These are phyloP conservation scores for Rhinogobius similis DNA, from an alignment of 2,113 vertebrate species.

Conservation along the genomic window DNA sequence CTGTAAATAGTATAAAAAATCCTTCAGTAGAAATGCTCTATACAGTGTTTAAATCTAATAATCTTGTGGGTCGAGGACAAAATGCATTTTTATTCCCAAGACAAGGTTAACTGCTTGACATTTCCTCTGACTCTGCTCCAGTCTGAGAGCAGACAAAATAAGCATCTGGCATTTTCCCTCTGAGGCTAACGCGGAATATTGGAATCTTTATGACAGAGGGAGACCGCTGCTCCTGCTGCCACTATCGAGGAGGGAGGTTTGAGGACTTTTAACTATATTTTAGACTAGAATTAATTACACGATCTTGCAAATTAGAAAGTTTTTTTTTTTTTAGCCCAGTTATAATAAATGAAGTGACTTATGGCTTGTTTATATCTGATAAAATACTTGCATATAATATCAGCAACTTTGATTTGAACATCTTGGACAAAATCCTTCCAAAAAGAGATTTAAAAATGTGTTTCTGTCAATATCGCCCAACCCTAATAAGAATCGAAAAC, in stretches of 20 bases:
- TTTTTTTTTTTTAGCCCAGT: background rate
- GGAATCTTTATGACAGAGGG: background rate
- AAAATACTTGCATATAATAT: background rate
- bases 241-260: background rate
- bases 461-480: background rate
- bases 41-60: background rate
- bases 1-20: background rate
- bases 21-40: background rate
- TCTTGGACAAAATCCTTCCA: no score
- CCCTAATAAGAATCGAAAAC: background rate
- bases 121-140: conserved; percentile 1
- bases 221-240: background rate
- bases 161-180: background rate
- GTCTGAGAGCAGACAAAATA: conserved; percentile 18
- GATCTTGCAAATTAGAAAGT: background rate
- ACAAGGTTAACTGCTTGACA: conserved; percentile 4
- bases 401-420: no score
- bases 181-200: background rate
- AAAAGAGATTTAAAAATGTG: background rate
- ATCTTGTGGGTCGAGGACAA: background rate
- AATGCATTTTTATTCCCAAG: background rate
- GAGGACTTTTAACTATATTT: background rate
- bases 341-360: background rate
- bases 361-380: background rate
- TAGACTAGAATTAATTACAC: background rate